phyloP scores from a whole-genome alignment of 2,113 vertebrate species.

The Actenoides lindsayi region DNA sequence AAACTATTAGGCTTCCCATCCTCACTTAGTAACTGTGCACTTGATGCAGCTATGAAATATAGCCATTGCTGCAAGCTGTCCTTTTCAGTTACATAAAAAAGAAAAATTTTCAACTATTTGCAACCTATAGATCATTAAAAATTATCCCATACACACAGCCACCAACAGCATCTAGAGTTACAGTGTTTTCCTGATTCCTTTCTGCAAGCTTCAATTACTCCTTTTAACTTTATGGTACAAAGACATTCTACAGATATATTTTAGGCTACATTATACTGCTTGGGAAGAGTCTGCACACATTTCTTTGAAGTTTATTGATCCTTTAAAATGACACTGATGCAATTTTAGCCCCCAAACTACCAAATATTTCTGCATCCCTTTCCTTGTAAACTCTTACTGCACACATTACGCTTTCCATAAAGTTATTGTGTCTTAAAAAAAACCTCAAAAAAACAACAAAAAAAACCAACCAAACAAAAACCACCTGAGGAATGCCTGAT shows the following conservation, averaged over 20 bases:
- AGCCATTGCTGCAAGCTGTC: constrained; percentile 1
- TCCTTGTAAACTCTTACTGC: neutral
- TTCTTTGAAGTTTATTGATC: neutral
- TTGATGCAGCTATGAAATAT: neutral
- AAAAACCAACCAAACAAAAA: neutral
- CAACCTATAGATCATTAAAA: constrained; percentile 28
- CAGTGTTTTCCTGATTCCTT: neutral
- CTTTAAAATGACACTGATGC: neutral
- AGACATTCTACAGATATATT: neutral
- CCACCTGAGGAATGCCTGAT: neutral
- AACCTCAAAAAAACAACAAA: neutral
- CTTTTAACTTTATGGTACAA: constrained; percentile 19
- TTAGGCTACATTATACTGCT: neutral
- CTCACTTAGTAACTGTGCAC: neutral
- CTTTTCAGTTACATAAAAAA: constrained; percentile 6
- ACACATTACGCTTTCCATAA: neutral
- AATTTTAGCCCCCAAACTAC: neutral
- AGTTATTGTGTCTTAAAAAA: neutral
- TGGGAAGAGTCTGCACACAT: neutral
- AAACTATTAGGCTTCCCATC: neutral
- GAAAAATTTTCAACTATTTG: constrained; percentile 3
- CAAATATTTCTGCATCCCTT: neutral
- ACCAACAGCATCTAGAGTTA: neutral
- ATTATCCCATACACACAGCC: neutral
- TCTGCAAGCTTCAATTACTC: constrained; percentile 15